Evolutionary conservation across 2,888 invertebrate species (phyloP), one percentile per base, ranked within the genome.

Genomic region (Azorinus chamasolen): DNA sequence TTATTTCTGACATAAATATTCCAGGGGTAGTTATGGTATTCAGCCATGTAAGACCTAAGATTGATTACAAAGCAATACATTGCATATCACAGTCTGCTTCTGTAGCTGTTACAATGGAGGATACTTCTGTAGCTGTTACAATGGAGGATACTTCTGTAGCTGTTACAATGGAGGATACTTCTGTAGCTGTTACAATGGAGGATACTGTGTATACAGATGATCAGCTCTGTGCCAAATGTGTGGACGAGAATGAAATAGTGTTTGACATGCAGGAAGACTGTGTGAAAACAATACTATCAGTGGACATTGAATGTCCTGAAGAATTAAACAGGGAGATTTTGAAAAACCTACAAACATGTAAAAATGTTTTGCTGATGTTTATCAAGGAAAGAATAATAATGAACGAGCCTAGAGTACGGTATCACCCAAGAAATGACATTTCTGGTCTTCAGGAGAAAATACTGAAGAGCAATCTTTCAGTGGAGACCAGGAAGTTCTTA

Each of bases 161-260:
- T 32, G 32, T 32, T 0, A 43, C 16, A 1, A 59, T 59, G 59
- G 59, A 41, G 18, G 32, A 6, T 32, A 32, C 10, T 32, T 32
- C 32, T 6, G 32, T 32, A 10, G 32, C 32, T 32, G 32, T 32
- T 0, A 43, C 16, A 1, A 59, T 59, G 59, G 59, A 41, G 18
- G 16, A 18, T 8, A 59, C 5, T 32, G 22, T 43, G 12, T 71
- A 55, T 10, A 58, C 71, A 16, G 74, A 79, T 37, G 72, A n/a
- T 16, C 72, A 79, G 53, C 51, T 75, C 16, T 58, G 63, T 50
- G 57, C 64, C 2, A 73, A 74, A 43, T 69, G 73, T 70, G 43
- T 83, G n/a, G 76, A 76, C 53, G 48, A 61, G 6, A 79, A 81
- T 70, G 76, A 81, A 59, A 57, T 71, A 0, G 32, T 83, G 25